Base-by-base conservation (phyloP, 2,888 invertebrate genomes). In the Elysia crispata region DNA sequence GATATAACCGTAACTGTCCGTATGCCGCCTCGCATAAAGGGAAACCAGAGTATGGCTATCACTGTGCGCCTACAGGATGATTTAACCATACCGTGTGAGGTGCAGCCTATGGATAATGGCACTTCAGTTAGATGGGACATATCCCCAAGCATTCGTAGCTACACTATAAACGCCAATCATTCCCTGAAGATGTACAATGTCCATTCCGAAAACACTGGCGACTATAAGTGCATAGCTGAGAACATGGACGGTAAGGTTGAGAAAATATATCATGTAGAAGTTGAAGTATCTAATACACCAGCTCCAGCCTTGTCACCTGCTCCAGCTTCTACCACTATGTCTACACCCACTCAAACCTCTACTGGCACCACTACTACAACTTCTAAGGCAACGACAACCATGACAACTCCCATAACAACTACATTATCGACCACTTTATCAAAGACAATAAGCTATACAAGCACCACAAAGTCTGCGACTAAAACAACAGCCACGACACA, bases 151-250 rank as follows among this genome's bases (percentile, higher is more conserved):
- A 31, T 75, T 15, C 30, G 31, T 18, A 75, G 75, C 57, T 75
- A 75, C 75, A 75, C 11, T 8, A 60, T 75, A 18, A 30, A 75
- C 31, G 28, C 60, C 11, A 25, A 75, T 30, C 57, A 75, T 31
- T 60, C 75, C n/a, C n/a, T 75, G 31, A 75, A 57, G 8, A 11
- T 75, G n/a, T 75, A 60, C 62, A 75, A 75, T n/a, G 75, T 60
- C 13, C 75, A 75, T 31, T 23, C 11, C 20, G 75, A 75, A n/a
- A 75, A 75, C 62, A 33, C 28, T 15, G 75, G 31, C 3, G 75
- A 30, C 20, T 75, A 75, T 30, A n/a, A 13, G 11, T 75, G 75
- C 31, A 31, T 60, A 30, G 75, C 75, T 5, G 60, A 62, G 60
- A 75, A 75, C 30, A 60, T 60, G 6, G 75, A 75, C 30, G 75